Evolutionary conservation across 1,140 invertebrate genomes (phyloP).

Genomic region (Sipha flava): DNA sequence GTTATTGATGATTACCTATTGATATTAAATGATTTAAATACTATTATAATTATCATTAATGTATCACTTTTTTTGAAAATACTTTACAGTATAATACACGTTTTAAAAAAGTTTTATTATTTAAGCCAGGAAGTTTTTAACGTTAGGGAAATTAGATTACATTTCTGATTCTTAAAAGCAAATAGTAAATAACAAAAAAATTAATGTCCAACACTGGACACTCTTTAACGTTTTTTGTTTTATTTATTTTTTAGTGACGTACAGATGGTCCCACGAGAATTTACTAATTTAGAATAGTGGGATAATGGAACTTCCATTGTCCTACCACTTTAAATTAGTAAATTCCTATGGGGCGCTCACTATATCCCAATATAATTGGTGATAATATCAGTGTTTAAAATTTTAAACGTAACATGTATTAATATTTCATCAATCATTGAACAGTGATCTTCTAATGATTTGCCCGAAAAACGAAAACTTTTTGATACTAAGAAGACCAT

Average conservation of each 20-base stretch:
- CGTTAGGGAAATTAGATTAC: no score
- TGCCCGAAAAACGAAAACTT: background rate
- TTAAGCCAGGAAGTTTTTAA: no score
- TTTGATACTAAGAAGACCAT: background rate
- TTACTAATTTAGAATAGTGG: constrained; percentile 14
- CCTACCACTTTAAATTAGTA: background rate
- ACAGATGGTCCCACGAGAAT: background rate
- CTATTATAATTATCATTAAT: no score
- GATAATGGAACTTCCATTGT: background rate
- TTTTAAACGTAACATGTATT: background rate
- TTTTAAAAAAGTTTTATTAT: no score
- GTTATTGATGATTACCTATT: no score
- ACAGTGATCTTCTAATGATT: background rate
- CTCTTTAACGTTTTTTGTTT: background rate
- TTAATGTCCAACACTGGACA: background rate
- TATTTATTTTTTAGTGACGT: constrained; percentile 8
- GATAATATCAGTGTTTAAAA: constrained; percentile 1
- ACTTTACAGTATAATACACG: no score
- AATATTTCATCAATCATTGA: background rate
- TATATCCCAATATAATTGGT: background rate
- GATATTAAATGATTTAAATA: no score
- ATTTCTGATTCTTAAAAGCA: no score
- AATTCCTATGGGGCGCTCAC: background rate
- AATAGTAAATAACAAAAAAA: no score
- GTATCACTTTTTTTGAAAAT: no score